Evolutionary conservation across 30 jellyfish, hydroid and myxozoan species (phyloP), one percentile per base, ranked within the genome.

Genomic region (Euphysa ruthae): DNA sequence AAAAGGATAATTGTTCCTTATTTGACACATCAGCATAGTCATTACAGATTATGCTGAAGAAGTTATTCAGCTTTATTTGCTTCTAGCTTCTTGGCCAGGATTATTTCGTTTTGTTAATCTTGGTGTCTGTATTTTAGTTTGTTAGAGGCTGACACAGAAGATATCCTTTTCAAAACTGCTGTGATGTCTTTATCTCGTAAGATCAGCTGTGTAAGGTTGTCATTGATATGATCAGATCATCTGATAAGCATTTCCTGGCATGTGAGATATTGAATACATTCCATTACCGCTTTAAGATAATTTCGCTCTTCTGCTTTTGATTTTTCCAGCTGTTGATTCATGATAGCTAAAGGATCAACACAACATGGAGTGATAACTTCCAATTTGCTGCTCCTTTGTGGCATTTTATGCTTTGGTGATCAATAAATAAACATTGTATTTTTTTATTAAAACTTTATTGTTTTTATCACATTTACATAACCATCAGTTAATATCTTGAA

Each of bases 211-310:
- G 75, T 54, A 6, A 68, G 38, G 27, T 68, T 68, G 13, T 51
- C 61, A 35, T 68, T 51, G 63, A n/a, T 18, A 23, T 49, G 27
- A 51, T 68, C 81, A 27, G 43, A n/a, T 46, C 81, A 81, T 46
- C 82, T 18, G 18, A 68, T n/a, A 52, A 81, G 68, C 6, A n/a
- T n/a, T n/a, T n/a, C n/a, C n/a, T n/a, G 52, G 13, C 81, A 64
- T 10, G 24, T 24, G 14, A 21, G 38, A 51, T 21, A 49, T 27
- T 68, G 81, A n/a, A 68, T 22, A 28, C 65, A 46, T 27, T 68
- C 82, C 82, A 68, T 68, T 21, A 68, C 75, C 18, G 42, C 75
- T 34, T 30, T 63, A 6, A 63, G 75, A 63, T 63, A 63, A 6
- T 4, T 8, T 16, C 61, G 63, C 38, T 68, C 82, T 21, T 27